These are phyloP conservation scores for Lepilemur septentrionalis DNA, from an alignment of 2,797 vertebrate genomes.

Conservation along the genomic window DNA sequence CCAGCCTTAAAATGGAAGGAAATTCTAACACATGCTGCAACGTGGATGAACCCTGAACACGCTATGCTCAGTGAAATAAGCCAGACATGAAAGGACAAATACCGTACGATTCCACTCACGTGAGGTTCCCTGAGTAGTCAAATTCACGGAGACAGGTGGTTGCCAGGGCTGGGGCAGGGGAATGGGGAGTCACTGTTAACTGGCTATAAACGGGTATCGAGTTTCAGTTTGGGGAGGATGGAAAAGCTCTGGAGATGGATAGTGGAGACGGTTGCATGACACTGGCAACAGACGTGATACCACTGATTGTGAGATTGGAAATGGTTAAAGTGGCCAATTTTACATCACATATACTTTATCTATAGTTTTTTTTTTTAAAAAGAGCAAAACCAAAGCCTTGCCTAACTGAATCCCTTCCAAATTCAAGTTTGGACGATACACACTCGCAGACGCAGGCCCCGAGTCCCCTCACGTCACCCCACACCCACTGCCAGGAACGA, in stretches of 20 bases:
- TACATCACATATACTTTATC: not conserved
- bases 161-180: no score
- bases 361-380: not conserved
- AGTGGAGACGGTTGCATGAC: not conserved
- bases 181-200: not conserved
- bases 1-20: not conserved
- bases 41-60: not conserved
- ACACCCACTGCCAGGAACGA: not conserved
- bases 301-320: not conserved
- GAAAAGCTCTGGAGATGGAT: not conserved
- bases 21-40: not conserved
- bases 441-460: not conserved
- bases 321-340: not conserved
- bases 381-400: not conserved
- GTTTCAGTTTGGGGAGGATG: not conserved
- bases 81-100: not conserved
- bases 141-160: not conserved
- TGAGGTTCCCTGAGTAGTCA: not conserved
- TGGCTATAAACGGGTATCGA: not conserved
- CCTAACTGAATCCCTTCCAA: not conserved
- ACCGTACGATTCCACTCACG: not conserved
- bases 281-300: rapidly evolving
- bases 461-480: not conserved
- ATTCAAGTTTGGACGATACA: not conserved
- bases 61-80: not conserved